Evolutionary conservation across 2,797 vertebrate species (phyloP), one percentile per base, ranked within the genome.

Genomic region (Dendrocincla fuliginosa): DNA sequence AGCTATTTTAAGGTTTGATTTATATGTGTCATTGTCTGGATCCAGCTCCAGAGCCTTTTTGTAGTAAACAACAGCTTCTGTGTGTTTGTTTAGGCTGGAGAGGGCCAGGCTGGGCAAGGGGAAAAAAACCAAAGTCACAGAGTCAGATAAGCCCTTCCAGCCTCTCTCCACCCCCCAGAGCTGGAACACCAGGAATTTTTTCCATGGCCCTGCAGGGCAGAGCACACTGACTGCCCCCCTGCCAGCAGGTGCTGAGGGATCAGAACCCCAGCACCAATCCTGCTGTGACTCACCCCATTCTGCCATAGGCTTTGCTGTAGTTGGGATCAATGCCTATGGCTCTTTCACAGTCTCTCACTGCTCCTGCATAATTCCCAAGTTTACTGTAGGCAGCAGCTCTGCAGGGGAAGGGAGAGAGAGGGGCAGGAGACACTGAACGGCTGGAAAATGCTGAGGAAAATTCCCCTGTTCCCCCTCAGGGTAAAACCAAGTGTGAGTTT

Each of bases 281-380:
- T 33, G 32, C 32, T 37, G 11, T 10, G 11, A 37, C 98, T 94
- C 93, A 99, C 99, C 99, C 99, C 99, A 99, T 99, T 68, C 99
- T 98, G 75, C 99, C 99, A 2, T 99, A 99, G 22, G 99, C 99
- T 97, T 99, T 99, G 98, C 99, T 99, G 98, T 99, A 99, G 97
- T 97, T 98, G 0, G 99, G 99, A 95, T 99, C 99, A 16, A 99
- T 99, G 94, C 98, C 92, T 76, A 99, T 99, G 84, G 99, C 99
- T 37, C 97, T 97, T 85, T 99, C 99, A 33, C 99, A 99, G 98
- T 99, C 99, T 88, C 98, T 98, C 60, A 99, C 99, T 0, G 99
- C 99, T 39, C 99, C 99, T 0, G 98, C 98, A 3, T 99, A 99
- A 96, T 99, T 99, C 3, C 99, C 99, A 6, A 99, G 97, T 93